Evolutionary conservation across 2,797 vertebrate species (phyloP).

Genomic region (Tolypeutes matacus): DNA sequence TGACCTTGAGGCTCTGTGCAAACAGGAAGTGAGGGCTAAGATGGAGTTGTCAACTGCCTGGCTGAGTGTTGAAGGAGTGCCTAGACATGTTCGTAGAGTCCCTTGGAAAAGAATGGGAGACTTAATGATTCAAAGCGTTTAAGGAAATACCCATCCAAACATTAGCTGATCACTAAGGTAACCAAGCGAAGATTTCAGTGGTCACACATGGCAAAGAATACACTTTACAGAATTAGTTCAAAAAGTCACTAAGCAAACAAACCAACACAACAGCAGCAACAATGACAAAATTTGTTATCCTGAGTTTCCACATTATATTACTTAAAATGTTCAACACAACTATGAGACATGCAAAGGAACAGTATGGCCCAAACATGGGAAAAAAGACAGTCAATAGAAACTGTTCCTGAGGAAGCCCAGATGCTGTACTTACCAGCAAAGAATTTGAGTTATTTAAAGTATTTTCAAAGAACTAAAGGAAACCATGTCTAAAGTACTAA

Average conservation of each 20-base stretch:
- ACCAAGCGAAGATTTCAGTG: background rate
- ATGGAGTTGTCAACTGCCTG: background rate
- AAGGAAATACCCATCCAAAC: background rate
- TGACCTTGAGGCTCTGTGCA: background rate
- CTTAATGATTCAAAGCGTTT: background rate
- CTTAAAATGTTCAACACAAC: background rate
- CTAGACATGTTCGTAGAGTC: background rate
- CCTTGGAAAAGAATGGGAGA: background rate
- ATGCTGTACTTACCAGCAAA: background rate
- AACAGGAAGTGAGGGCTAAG: background rate
- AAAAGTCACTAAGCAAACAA: conserved; percentile 38
- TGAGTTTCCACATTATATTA: background rate
- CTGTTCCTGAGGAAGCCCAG: background rate
- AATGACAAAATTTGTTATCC: background rate
- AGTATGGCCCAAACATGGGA: background rate
- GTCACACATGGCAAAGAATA: background rate
- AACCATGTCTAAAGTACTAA: no score
- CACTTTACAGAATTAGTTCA: conserved; percentile 16
- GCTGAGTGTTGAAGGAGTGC: background rate
- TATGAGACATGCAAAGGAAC: conserved; percentile 31
- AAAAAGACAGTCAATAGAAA: no score
- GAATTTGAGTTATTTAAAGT: conserved; percentile 34
- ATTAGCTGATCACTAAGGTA: background rate
- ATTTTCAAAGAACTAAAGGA: background rate
- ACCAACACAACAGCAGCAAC: background rate